These are phyloP conservation scores for Lordiphosa andalusiaca DNA, from an alignment of 2,888 invertebrate species.

Conservation along the genomic window DNA sequence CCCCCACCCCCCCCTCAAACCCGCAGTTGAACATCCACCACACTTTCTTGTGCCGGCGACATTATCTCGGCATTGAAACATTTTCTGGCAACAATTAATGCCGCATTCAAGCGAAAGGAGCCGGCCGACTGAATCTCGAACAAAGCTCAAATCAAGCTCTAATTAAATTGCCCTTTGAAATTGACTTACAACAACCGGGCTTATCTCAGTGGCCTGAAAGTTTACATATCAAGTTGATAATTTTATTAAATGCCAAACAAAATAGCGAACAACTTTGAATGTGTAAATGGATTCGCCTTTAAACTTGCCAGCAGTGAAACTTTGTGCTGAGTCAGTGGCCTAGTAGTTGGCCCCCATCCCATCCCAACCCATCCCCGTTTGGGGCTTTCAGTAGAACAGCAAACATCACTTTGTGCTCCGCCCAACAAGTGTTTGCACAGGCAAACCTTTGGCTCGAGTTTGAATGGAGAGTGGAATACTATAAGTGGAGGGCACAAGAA, in stretches of 20 bases:
- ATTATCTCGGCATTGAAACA: constrained; percentile 21
- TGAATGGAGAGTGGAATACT: constrained; percentile 20
- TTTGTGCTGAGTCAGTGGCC: constrained; percentile 49
- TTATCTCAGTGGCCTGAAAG: constrained; percentile 43
- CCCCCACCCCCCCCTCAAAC: no score
- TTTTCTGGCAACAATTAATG: constrained; percentile 61
- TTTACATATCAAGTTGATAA: constrained; percentile 66
- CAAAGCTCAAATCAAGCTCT: constrained; percentile 45
- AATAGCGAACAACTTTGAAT: constrained; percentile 25
- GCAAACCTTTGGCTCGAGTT: constrained; percentile 59
- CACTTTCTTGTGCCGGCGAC: constrained; percentile 26
- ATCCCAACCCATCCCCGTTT: constrained; percentile 1
- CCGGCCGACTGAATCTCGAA: constrained; percentile 23
- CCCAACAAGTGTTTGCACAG: constrained; percentile 74
- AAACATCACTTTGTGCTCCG: constrained; percentile 70
- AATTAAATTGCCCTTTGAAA: constrained; percentile 60
- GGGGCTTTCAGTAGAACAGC: constrained; percentile 42
- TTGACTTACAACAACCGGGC: constrained; percentile 35
- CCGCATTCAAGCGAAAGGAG: constrained; percentile 53
- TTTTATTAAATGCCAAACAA: constrained; percentile 63
- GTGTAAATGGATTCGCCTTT: constrained; percentile 6
- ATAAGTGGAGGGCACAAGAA: constrained; percentile 17
- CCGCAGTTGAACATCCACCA: constrained; percentile 5
- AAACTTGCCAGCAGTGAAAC: constrained; percentile 23
- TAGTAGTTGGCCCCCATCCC: constrained; percentile 20